Evolutionary conservation across 2,113 vertebrate genomes (phyloP).

Genomic region (Entomyzon cyanotis): DNA sequence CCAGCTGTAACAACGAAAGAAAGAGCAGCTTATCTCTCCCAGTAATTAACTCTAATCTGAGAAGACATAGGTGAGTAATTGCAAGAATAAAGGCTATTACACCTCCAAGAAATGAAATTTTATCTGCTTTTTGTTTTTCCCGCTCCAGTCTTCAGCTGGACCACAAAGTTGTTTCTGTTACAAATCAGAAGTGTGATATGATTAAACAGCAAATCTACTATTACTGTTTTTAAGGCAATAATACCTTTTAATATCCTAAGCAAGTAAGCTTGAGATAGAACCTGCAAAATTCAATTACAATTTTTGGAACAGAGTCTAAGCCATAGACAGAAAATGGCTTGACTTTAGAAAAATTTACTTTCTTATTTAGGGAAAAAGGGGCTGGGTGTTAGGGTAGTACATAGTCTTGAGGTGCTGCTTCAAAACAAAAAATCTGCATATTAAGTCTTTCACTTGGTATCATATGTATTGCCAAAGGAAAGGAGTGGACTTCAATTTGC

Average conservation of each 20-base stretch:
- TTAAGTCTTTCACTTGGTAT: background rate
- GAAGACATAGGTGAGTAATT: slow-evolving; percentile 1
- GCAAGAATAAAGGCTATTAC: background rate
- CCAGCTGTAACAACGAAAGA: background rate
- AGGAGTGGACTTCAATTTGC: background rate
- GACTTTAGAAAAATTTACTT: background rate
- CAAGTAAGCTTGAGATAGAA: background rate
- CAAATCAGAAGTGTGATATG: background rate
- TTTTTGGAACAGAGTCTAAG: background rate
- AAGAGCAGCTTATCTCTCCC: background rate
- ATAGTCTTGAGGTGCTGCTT: background rate
- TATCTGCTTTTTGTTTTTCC: background rate
- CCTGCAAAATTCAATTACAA: background rate
- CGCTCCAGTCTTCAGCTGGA: background rate
- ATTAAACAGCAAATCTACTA: background rate
- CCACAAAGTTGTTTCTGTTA: background rate
- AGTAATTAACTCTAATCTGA: slow-evolving; percentile 27
- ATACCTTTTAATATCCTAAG: background rate
- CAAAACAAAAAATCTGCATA: background rate
- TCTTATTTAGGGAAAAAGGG: background rate
- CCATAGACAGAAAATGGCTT: background rate
- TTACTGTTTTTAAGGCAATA: background rate
- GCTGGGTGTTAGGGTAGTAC: background rate
- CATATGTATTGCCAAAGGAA: background rate
- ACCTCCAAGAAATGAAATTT: background rate